Base-by-base conservation (phyloP, 1,140 invertebrate species). In the Holotrichia oblita region DNA sequence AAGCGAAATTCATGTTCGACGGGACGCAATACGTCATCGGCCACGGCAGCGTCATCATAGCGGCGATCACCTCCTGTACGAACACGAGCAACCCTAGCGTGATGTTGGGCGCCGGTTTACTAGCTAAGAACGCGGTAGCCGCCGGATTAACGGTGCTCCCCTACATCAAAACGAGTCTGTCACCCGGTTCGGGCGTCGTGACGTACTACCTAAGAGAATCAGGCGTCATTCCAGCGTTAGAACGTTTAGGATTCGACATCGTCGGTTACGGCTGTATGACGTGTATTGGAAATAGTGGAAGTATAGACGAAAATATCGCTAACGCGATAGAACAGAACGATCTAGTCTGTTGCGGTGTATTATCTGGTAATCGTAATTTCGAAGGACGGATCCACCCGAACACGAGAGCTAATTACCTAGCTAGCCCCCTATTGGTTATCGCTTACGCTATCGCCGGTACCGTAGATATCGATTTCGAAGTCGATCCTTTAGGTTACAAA, bases 241-340 rank as follows among this genome's bases (percentile, higher is more conserved):
- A 94, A 79, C 91, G 95, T 86, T 89, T 86, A 6, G 98, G 98
- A 8, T 99, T 99, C 87, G 92, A 97, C 83, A 94, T 97, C 76
- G 94, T 96, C 4, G 98, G 98, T n/a, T 99, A 98, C 85, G 94
- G 98, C 0, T 99, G 98, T 88, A 99, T 99, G 97, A 99, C 98
- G 0, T 99, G 98, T 87, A 99, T 99, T 81, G 98, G 98, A 8
- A 99, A 99, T 87, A 96, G 94, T 72, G 98, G 98, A 10, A 97
- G 97, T 0, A 91, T 99, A 7, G 94, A 96, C 77, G 97, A 98
- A 79, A 90, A 94, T 80, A 94, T 99, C 27, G 93, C 93, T 0
- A 95, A 97, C 83, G 96, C 95, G 1, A 99, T 99, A 82, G 98
- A 99, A 87, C 95, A 97, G 91, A 96, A 96, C 85, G 96, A 97